Conservation (phyloP, 2,888 invertebrate species). For the Drosophila koepferae region DNA sequence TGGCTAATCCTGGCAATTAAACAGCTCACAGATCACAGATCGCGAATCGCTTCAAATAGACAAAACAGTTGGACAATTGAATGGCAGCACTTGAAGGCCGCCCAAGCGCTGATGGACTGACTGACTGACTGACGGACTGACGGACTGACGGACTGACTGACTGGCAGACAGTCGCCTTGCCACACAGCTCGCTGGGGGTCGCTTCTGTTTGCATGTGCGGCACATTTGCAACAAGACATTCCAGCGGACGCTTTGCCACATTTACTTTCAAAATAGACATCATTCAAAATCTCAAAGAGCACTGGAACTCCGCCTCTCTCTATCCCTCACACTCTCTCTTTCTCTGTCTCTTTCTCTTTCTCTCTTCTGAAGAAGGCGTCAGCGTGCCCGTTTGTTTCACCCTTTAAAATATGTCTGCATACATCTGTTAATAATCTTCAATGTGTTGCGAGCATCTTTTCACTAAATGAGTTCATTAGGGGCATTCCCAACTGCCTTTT, state of each 20-base stretch:
- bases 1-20: conserved; percentile 70
- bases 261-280: conserved; percentile 77
- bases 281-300: conserved; percentile 45
- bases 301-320: not conserved
- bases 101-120: conserved; percentile 15
- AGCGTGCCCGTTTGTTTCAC: not conserved
- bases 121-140: conserved; percentile 7
- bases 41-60: conserved; percentile 43
- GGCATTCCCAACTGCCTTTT: conserved; percentile 10
- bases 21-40: conserved; percentile 46
- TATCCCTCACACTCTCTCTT: not conserved
- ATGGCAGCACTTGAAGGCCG: conserved; percentile 54
- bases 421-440: conserved; percentile 54
- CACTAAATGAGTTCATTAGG: conserved; percentile 46
- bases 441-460: conserved; percentile 32
- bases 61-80: conserved; percentile 29
- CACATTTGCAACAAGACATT: conserved; percentile 68
- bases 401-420: conserved; percentile 33
- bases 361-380: not conserved
- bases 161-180: conserved; percentile 3
- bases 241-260: conserved; percentile 66
- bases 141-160: not conserved
- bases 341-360: too few relatives aligned
- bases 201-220: conserved; percentile 51
- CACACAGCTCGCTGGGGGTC: conserved; percentile 70